Conservation (phyloP, 2,113 vertebrate species). For the Choloepus hoffmanni region DNA sequence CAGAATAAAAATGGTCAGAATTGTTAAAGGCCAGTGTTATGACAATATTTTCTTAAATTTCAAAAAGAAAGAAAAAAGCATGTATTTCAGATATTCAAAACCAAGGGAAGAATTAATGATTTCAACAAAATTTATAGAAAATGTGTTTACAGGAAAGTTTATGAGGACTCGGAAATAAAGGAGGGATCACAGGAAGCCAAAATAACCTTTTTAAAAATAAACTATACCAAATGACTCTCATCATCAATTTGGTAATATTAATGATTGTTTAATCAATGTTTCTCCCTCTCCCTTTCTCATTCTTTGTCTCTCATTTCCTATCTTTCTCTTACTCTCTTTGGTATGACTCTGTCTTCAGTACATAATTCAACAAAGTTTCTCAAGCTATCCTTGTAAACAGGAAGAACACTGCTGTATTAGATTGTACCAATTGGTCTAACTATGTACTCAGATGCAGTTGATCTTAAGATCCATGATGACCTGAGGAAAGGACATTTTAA, state of each 20-base stretch:
- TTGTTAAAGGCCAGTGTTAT: neutral
- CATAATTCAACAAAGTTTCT: neutral
- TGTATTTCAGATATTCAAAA: neutral
- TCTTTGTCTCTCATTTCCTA: neutral
- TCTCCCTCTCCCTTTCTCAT: neutral
- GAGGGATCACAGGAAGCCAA: neutral
- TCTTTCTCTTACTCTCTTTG: neutral
- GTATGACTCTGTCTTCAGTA: neutral
- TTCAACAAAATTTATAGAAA: neutral
- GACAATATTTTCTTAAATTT: neutral
- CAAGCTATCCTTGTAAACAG: neutral
- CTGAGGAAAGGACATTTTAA: neutral
- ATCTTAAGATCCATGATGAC: neutral
- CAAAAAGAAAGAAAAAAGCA: neutral
- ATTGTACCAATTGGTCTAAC: neutral
- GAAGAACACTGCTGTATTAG: neutral
- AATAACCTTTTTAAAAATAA: neutral
- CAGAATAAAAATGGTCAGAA: neutral
- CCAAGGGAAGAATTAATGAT: neutral
- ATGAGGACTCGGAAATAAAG: neutral
- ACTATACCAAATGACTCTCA: neutral
- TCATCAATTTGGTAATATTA: neutral
- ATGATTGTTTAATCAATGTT: neutral
- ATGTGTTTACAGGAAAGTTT: neutral
- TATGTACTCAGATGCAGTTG: neutral